Conservation (phyloP, 1,140 invertebrate genomes). For the Drosophila pseudoananassae region DNA sequence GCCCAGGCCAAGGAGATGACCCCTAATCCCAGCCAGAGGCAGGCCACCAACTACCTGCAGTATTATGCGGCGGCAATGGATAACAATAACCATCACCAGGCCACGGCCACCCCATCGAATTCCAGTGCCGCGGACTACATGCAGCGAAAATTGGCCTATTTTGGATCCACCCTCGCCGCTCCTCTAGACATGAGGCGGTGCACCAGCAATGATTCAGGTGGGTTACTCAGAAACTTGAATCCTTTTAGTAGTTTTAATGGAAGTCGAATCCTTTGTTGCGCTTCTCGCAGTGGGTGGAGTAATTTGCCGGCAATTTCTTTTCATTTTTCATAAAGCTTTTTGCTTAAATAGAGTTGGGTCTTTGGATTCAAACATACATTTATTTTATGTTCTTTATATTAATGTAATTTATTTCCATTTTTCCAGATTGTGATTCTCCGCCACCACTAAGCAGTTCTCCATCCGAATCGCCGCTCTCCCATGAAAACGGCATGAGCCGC, state of each 20-base stretch:
- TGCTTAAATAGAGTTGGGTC: background rate
- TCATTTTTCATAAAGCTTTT: constrained; percentile 37
- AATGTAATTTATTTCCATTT: constrained; percentile 2
- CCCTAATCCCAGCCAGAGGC: constrained; percentile 31
- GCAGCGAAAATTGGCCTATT: constrained; percentile 75
- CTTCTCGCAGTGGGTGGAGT: constrained; percentile 16
- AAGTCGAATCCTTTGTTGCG: constrained; percentile 3
- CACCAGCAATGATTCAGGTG: constrained; percentile 83
- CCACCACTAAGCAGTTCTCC: constrained; percentile 72
- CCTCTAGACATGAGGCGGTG: constrained; percentile 83
- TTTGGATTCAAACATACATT: background rate
- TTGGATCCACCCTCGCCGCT: constrained; percentile 50
- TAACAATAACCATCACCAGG: constrained; percentile 58
- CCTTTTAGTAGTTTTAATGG: constrained; percentile 38
- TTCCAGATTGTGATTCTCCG: constrained; percentile 80
- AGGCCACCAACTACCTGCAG: constrained; percentile 54
- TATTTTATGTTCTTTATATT: background rate
- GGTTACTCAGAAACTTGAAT: constrained; percentile 10
- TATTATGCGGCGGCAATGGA: constrained; percentile 73
- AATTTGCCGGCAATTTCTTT: background rate
- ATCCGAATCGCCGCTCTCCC: constrained; percentile 68
- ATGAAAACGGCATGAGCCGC: constrained; percentile 82
- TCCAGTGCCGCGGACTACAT: constrained; percentile 56
- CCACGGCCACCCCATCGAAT: constrained; percentile 16
- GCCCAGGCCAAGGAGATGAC: constrained; percentile 27